Base-by-base conservation (phyloP, 2,888 invertebrate species). In the Leptopilina drosophilae region DNA sequence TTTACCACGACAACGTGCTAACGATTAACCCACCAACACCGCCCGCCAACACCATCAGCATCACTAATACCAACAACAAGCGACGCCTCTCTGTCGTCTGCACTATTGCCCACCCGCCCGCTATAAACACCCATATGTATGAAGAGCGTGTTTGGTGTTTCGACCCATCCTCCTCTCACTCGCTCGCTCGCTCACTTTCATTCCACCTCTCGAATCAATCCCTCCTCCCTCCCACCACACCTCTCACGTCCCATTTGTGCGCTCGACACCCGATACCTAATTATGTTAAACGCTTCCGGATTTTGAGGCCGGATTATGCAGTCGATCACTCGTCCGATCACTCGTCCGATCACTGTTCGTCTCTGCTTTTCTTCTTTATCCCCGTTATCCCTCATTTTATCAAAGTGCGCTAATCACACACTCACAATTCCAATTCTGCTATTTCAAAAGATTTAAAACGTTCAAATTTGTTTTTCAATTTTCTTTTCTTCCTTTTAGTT, bases 211-310 rank as follows among this genome's bases (percentile, higher is more conserved):
- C 26, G 26, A 26, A 2, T 42, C 42, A 42, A 7, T 42, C n/a
- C n/a, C n/a, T n/a, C 20, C 20, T 20, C 20, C 67, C 26, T 42
- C 77, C 49, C 20, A 12, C 49, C 12, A 49, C 64, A 64, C 20
- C 75, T 81, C 81, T 82, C 80, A 75, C 83, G 81, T 84, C 56
- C 69, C 77, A 62, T 49, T 76, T 73, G 80, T 79, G 79, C 82
- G 64, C 79, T 77, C 78, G 69, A 69, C 77, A 78, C 85, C 81
- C 88, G 88, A 89, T 89, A 87, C 90, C 91, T 90, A 90, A 91
- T 91, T 91, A 90, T 90, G 90, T 90, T 91, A 90, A 91, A 90
- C 88, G 90, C 89, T 91, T 90, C 90, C 90, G 90, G 90, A 90
- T 90, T 90, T 90, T 88, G 88, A 85, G 89, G 89, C 87, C 86